Conservation (phyloP, 2,888 invertebrate genomes). For the Oscheius myriophilus region DNA sequence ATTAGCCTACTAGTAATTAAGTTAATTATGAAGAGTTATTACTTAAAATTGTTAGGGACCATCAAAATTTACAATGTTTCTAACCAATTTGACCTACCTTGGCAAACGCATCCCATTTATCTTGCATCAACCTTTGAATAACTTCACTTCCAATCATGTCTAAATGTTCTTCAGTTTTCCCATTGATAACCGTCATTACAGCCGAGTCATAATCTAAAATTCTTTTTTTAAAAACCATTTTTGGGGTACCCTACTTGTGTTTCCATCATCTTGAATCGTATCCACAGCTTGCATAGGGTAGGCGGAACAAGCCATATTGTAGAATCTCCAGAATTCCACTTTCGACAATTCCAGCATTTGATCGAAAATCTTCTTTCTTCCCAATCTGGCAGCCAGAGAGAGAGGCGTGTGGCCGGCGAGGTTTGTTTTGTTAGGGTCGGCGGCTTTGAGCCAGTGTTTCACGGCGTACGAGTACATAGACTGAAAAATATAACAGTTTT, state of each 20-base stretch:
- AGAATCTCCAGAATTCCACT: constrained; percentile 94
- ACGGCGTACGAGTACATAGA: constrained; percentile 87
- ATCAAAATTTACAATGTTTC: too few relatives aligned
- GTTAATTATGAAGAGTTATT: too few relatives aligned
- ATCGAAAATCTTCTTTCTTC: constrained; percentile 92
- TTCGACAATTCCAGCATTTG: constrained; percentile 92
- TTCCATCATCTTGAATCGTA: constrained; percentile 90
- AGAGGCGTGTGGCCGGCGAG: constrained; percentile 90
- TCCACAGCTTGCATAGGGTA: constrained; percentile 96
- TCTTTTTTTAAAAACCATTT: constrained; percentile 72
- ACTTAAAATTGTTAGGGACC: too few relatives aligned
- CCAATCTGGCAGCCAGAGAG: constrained; percentile 93
- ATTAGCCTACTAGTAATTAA: too few relatives aligned
- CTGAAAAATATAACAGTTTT: constrained; percentile 22
- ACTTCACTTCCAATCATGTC: constrained; percentile 99
- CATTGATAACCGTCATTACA: constrained; percentile 93
- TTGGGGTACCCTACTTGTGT: constrained; percentile 91
- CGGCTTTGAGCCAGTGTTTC: constrained; percentile 91
- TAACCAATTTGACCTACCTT: constrained; percentile 75
- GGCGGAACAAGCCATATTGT: constrained; percentile 96
- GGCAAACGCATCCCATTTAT: constrained; percentile 99
- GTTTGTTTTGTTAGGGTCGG: constrained; percentile 90
- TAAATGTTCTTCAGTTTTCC: constrained; percentile 94
- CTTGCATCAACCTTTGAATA: constrained; percentile 92
- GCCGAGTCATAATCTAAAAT: constrained; percentile 96